Percentiles rank a stretch among this genome's conserved stretches.
Conservation (phyloP, 2,113 vertebrate genomes). For the Cariama cristata region DNA sequence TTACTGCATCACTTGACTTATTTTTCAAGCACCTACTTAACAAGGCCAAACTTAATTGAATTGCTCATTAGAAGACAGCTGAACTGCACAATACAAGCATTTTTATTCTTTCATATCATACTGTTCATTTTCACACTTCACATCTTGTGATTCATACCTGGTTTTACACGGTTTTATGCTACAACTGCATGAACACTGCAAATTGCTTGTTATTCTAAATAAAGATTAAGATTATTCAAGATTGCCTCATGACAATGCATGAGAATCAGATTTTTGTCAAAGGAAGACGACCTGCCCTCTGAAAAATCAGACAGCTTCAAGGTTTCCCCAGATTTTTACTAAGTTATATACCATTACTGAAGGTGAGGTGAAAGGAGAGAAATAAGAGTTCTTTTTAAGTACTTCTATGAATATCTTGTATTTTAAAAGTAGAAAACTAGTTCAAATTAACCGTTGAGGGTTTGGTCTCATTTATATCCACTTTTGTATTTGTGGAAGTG, state of each 20-base stretch:
- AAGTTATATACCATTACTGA: neutral
- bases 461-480: neutral
- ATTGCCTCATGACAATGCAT: neutral
- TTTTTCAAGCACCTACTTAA: conserved; percentile 51
- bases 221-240: neutral
- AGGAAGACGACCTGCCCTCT: neutral
- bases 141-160: neutral
- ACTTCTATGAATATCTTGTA: neutral
- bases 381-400: neutral
- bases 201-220: neutral
- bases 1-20: conserved; percentile 47
- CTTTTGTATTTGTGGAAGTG: neutral
- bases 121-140: conserved; percentile 26
- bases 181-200: neutral
- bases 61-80: conserved; percentile 48
- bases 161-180: neutral
- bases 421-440: neutral
- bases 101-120: conserved; percentile 28
- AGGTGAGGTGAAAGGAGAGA: neutral
- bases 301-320: neutral
- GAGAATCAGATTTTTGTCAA: neutral
- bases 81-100: conserved; percentile 12
- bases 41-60: conserved; percentile 64
- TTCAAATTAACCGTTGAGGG: neutral
- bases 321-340: neutral